Percentiles rank a stretch among this genome's conserved stretches.
Conservation (phyloP, 1,140 invertebrate species). For the Nephila pilipes region DNA sequence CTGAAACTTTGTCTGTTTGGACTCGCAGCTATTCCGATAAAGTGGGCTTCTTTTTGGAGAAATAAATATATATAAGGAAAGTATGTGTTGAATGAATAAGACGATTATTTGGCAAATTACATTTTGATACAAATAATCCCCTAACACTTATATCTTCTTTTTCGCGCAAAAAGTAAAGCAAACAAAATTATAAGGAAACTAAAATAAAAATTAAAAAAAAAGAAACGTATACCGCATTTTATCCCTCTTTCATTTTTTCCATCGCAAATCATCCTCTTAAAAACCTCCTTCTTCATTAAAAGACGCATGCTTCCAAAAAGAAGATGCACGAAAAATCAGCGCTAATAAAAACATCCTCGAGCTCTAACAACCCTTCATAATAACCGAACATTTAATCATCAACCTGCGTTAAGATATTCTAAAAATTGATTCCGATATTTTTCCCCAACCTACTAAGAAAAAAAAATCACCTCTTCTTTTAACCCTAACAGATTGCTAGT, state of each 20-base stretch:
- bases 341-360: not conserved
- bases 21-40: no score
- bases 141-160: no score
- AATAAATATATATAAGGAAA: no score
- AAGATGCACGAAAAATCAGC: not conserved
- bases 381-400: constrained; percentile 35
- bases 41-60: no score
- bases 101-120: no score
- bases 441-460: not conserved
- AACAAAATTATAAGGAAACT: no score
- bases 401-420: not conserved
- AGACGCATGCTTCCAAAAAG: not conserved
- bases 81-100: no score
- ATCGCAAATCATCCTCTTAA: not conserved
- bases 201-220: not conserved
- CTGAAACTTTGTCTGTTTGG: no score
- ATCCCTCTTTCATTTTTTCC: not conserved
- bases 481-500: no score
- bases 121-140: no score
- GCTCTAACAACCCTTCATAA: constrained; percentile 33
- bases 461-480: not conserved
- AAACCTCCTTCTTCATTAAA: not conserved
- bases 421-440: constrained; percentile 57
- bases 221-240: not conserved
- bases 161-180: no score